Base-by-base conservation (phyloP, 2,113 vertebrate species). In the Rhegmatorhina hoffmannsi region DNA sequence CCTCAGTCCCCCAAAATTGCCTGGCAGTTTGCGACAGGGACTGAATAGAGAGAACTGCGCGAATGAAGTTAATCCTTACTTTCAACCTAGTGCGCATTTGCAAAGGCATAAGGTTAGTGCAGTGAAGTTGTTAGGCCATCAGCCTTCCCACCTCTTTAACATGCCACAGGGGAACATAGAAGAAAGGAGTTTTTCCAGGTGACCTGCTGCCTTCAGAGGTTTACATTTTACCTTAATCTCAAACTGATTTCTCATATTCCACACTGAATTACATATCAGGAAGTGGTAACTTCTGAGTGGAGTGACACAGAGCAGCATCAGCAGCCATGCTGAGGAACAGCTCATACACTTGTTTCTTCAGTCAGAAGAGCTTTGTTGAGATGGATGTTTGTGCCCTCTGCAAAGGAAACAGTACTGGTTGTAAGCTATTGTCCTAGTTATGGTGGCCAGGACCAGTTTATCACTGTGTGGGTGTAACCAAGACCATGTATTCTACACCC, bases 151-250 rank as follows among this genome's bases (percentile, higher is more conserved):
- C 31, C 47, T 79, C 29, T 68, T 87, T 63, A 89, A 89, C 44
- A 36, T 7, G 75, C 36, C 47, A 26, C 3, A n/a, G 14, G 49
- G 28, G 33, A 62, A 87, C 0, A 0, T 1, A 44, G 24, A 50
- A 88, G 52, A 66, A 62, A 73, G 24, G 20, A 44, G 11, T 60
- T 91, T 77, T 79, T 84, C 43, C 70, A 69, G 43, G 28, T 92
- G 84, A 73, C 55, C 24, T 11, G 2, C 62, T 70, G 67, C 90
- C 52, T 94, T 63, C 59, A 58, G 66, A 74, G 13, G 28, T 90
- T 90, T 94, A 31, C 38, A 23, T 90, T 89, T 90, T 73, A 60
- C 75, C 72, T 76, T 76, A 52, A 28, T 38, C 53, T 92, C 19
- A 18, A 40, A 64, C 17, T 69, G 46, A 82, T 87, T 90, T 93